These are phyloP conservation scores for Sarcophilus harrisii DNA, from an alignment of 2,797 vertebrate species.

Conservation along the genomic window DNA sequence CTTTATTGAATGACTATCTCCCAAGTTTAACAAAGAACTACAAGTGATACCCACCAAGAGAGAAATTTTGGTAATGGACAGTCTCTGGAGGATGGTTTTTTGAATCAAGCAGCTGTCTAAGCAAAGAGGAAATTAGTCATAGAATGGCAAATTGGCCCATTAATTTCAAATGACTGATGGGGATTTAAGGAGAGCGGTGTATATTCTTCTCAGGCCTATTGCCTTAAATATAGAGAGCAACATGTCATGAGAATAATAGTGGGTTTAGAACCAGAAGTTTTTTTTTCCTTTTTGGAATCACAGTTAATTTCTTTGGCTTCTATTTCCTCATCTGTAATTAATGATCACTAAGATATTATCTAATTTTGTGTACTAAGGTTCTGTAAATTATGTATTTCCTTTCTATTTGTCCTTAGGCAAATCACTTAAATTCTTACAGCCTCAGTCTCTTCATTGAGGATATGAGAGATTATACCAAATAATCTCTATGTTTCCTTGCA, in stretches of 20 bases:
- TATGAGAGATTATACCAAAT: not conserved
- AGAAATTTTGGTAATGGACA: not conserved
- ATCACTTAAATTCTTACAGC: not conserved
- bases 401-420: not conserved
- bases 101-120: conserved; percentile 27
- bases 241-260: not conserved
- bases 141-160: not conserved
- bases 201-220: not conserved
- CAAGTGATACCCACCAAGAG: not conserved
- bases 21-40: not conserved
- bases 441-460: not conserved
- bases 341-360: not conserved
- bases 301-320: not conserved
- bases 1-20: not conserved
- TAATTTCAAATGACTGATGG: not conserved
- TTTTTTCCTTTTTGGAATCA: not conserved
- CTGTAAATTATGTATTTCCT: not conserved
- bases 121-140: not conserved
- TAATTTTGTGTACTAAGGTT: not conserved
- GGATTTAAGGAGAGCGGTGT: not conserved
- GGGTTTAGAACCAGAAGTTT: not conserved
- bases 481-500: not conserved
- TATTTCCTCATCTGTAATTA: not conserved
- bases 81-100: not conserved
- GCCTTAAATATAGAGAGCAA: not conserved